Evolutionary conservation across 2,113 vertebrate species (phyloP).

Genomic region (Acinonyx jubatus): DNA sequence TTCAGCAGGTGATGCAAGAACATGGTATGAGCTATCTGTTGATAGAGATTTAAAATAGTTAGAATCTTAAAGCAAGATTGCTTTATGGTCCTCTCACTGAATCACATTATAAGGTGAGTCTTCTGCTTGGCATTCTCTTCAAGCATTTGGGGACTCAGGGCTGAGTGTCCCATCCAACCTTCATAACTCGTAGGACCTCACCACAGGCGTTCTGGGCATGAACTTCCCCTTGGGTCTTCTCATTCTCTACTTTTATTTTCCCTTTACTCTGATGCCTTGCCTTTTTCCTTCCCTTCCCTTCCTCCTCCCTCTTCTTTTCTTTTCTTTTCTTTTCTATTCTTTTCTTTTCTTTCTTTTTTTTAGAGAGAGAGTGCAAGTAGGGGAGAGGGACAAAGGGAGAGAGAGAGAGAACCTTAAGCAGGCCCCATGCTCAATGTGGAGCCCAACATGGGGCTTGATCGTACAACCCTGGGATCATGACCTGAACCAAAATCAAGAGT

Average conservation of each 20-base stretch:
- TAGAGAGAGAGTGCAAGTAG: too few relatives aligned
- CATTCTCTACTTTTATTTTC: not conserved
- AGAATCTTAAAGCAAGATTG: not conserved
- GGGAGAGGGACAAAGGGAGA: too few relatives aligned
- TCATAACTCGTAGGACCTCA: not conserved
- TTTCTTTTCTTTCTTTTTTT: not conserved
- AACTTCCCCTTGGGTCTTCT: not conserved
- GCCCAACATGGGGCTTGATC: too few relatives aligned
- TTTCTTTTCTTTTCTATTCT: not conserved
- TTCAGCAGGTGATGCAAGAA: not conserved
- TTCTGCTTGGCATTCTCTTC: not conserved
- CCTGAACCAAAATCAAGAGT: too few relatives aligned
- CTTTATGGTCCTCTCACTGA: not conserved
- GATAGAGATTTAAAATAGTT: not conserved
- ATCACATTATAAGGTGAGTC: not conserved
- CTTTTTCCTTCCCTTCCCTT: not conserved
- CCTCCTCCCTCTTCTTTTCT: not conserved
- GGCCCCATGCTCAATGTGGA: too few relatives aligned
- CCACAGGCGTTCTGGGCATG: rapidly evolving
- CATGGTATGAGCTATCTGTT: rapidly evolving
- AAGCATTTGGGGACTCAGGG: too few relatives aligned
- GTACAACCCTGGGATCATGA: too few relatives aligned
- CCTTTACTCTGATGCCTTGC: not conserved
- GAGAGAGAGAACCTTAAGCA: too few relatives aligned
- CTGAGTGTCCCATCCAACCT: not conserved